phyloP scores from a whole-genome alignment of 2,113 vertebrate genomes.

The Brachypodius melanocephalos region DNA sequence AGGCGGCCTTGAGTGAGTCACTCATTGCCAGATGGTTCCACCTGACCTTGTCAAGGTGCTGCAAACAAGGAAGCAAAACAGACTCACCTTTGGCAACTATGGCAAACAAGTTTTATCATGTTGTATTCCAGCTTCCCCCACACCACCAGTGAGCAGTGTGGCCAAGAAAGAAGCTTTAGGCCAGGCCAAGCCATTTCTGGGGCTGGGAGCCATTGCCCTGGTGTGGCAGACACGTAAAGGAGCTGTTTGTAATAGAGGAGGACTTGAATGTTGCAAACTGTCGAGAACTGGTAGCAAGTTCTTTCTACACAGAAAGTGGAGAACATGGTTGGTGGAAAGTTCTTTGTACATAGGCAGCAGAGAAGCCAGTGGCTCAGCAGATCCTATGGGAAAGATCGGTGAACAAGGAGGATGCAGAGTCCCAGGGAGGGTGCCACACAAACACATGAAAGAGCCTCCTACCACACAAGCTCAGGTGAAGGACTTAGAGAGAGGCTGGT shows the following conservation, averaged over 20 bases:
- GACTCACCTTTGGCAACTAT: slow-evolving; percentile 14
- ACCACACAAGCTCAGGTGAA: background rate
- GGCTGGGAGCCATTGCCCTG: background rate
- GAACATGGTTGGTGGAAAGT: background rate
- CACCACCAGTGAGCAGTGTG: background rate
- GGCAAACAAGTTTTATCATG: slow-evolving; percentile 25
- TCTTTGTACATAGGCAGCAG: background rate
- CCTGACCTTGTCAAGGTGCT: slow-evolving; percentile 38
- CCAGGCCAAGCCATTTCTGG: background rate
- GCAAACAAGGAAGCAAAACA: slow-evolving; percentile 50
- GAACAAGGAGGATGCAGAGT: background rate
- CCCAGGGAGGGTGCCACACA: background rate
- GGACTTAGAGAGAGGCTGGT: background rate
- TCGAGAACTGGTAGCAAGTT: background rate
- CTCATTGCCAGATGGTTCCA: slow-evolving; percentile 28
- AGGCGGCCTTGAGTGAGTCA: slow-evolving; percentile 21
- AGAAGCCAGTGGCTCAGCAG: background rate
- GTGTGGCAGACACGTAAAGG: accelerated
- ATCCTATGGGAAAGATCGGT: background rate
- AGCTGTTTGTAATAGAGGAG: background rate
- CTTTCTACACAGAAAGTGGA: background rate
- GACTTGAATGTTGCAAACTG: background rate
- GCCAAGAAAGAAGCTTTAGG: background rate
- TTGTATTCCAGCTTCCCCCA: background rate
- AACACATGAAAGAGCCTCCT: background rate